Percentiles rank a stretch among this genome's conserved stretches.
Conservation (phyloP, 2,113 vertebrate species). For the Lycocorax pyrrhopterus region DNA sequence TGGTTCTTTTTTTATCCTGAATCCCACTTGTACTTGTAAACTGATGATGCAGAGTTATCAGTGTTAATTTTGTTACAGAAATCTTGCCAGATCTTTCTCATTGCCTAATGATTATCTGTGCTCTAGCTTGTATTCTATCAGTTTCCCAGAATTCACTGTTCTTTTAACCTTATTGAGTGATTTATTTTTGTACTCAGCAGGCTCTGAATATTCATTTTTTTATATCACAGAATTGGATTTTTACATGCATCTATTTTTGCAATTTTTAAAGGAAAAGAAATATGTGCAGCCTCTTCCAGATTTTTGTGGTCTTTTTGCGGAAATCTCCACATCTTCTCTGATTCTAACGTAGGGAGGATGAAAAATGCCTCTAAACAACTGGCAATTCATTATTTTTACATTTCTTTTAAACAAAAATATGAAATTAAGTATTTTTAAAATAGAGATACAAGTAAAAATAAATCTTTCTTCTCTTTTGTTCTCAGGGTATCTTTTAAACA, state of each 20-base stretch:
- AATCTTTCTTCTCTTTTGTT: neutral
- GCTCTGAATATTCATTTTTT: constrained; percentile 28
- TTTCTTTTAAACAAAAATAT: neutral
- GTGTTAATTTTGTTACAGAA: constrained; percentile 48
- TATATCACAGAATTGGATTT: neutral
- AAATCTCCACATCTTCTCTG: neutral
- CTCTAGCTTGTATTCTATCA: constrained; percentile 26
- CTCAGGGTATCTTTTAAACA: neutral
- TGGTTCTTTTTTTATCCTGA: constrained; percentile 53
- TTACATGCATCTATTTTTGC: neutral
- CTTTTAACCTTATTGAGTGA: constrained; percentile 46
- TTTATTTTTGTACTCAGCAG: constrained; percentile 44
- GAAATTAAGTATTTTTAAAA: neutral
- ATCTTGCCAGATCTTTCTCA: constrained; percentile 50
- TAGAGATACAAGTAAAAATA: neutral
- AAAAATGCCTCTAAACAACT: neutral
- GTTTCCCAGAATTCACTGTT: constrained; percentile 48
- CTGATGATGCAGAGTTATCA: constrained; percentile 57
- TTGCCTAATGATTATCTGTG: constrained; percentile 39
- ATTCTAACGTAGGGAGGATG: neutral
- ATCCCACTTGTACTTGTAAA: constrained; percentile 52
- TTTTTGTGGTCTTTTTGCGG: neutral
- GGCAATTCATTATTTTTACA: neutral
- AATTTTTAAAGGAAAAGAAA: neutral
- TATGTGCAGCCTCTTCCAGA: neutral